A percentile compares a stretch with the other conserved stretches of the same genome.
Evolutionary conservation across 2,113 vertebrate genomes (phyloP).

Genomic region (Macrotus californicus): DNA sequence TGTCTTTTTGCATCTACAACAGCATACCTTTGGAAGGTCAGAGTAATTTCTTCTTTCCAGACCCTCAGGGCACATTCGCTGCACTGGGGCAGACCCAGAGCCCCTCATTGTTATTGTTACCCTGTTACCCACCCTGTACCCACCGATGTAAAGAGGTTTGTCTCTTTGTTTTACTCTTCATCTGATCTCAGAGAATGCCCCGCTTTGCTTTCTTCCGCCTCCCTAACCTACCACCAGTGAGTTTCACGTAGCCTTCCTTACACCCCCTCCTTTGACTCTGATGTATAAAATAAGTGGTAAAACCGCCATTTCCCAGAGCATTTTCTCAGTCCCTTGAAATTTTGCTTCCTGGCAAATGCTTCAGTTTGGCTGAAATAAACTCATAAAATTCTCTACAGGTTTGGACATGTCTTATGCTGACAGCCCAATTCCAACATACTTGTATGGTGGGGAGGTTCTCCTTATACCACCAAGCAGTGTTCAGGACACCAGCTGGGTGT

Average conservation of each 20-base stretch:
- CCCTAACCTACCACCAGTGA: neutral
- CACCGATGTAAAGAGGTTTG: neutral
- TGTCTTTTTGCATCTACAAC: neutral
- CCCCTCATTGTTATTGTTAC: neutral
- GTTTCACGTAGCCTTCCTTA: neutral
- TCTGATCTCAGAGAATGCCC: neutral
- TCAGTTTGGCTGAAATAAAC: neutral
- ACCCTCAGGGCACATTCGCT: neutral
- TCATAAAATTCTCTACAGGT: neutral
- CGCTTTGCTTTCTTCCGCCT: neutral
- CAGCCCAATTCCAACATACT: neutral
- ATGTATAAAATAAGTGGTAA: neutral
- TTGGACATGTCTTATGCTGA: neutral
- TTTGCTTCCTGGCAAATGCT: neutral
- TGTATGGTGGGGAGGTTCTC: neutral
- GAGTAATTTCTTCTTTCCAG: neutral
- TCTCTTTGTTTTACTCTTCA: neutral
- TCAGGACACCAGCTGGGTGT: neutral
- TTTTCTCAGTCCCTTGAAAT: neutral
- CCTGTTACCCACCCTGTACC: neutral
- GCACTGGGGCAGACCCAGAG: neutral
- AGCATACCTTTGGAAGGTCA: neutral
- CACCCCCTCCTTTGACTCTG: neutral
- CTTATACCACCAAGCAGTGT: neutral
- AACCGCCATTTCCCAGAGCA: neutral